Evolutionary conservation across 2,888 invertebrate species (phyloP), one percentile per base, ranked within the genome.

Genomic region (Malthinus flaveolus): DNA sequence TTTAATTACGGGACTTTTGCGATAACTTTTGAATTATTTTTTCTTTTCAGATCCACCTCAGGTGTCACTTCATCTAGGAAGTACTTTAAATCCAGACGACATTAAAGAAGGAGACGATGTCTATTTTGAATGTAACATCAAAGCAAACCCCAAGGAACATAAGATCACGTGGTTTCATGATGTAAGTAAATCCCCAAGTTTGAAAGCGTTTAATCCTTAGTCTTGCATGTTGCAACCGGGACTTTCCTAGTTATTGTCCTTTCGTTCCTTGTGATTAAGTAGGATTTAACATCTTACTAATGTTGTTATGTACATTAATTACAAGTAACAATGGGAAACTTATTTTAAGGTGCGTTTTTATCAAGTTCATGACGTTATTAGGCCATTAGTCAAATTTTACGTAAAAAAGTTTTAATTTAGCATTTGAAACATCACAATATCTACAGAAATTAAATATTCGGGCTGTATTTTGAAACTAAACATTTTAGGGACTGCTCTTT

Each of bases 51-150:
- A 89, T 82, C 85, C 88, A 59, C 90, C 90, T 11, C 85, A 86
- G 78, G 88, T 90, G 66, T 82, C 83, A 59, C 81, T 90, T 65
- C 85, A 86, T 69, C 81, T 90, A 68, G 90, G 90, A 65, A 88
- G 86, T 71, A 89, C 89, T 42, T 80, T 90, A 66, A 88, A 89
- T 69, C 86, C 89, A 42, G 86, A 88, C 69, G 87, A 89, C 74
- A 90, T 90, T 71, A 90, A 90, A 74, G 89, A 90, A 78, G 89
- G 89, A 62, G 90, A 89, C 73, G 90, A 90, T 75, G 89, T 89
- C 52, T 90, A 90, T 78, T 90, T 90, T 74, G 90, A 90, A 78
- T 90, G 90, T 77, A 86, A 87, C 79, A 88, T 90, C 70, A 84
- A 85, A 70, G 88, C 90, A 50, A 89, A 89, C 78, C 90, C 90